A percentile compares a stretch with the other conserved stretches of the same genome.
phyloP scores from a whole-genome alignment of 2,113 vertebrate genomes.

The Carlito syrichta region DNA sequence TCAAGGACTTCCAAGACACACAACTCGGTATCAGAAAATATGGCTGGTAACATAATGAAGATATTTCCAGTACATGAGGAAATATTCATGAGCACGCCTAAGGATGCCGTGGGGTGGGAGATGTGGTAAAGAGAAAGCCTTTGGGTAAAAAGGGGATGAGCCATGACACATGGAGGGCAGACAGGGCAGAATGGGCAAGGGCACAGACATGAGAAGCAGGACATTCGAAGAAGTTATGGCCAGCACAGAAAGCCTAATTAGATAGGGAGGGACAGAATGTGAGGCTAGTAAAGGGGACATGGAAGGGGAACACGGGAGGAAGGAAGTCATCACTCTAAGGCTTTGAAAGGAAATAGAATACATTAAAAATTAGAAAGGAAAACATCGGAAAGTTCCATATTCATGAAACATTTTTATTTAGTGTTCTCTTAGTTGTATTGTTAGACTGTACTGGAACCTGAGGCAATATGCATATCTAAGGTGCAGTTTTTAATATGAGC shows the following conservation, averaged over 20 bases:
- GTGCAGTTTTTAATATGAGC: background rate
- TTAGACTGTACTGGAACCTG: background rate
- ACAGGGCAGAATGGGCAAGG: background rate
- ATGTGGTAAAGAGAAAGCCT: background rate
- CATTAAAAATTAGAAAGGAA: background rate
- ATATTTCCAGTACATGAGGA: background rate
- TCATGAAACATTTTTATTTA: background rate
- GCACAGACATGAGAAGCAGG: background rate
- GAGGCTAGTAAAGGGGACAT: background rate
- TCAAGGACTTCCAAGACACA: background rate
- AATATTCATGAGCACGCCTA: background rate
- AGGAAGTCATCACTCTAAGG: background rate
- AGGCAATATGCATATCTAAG: background rate
- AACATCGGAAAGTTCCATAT: background rate
- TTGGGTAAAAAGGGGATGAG: background rate
- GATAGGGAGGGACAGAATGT: background rate
- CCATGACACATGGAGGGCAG: background rate
- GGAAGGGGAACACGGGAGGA: background rate
- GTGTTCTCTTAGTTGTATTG: background rate
- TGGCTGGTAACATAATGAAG: background rate
- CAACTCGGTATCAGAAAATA: background rate
- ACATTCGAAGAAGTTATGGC: background rate
- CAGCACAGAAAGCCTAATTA: background rate
- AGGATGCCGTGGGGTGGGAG: background rate
- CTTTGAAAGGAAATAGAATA: background rate